phyloP scores from a whole-genome alignment of 1,140 invertebrate genomes.

The Drosophila lowei region DNA sequence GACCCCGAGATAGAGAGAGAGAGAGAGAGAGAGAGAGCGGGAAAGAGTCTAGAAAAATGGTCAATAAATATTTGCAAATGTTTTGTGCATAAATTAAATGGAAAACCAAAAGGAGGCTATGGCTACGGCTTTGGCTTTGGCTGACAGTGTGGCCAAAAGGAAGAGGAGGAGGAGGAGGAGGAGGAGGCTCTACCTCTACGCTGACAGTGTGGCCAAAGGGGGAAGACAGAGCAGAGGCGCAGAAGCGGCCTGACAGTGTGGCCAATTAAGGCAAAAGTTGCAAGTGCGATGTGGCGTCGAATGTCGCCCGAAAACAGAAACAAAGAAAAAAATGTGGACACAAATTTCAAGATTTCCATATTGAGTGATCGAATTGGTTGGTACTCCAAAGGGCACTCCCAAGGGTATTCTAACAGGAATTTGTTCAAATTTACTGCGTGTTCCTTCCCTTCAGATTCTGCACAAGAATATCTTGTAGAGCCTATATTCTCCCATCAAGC shows the following conservation, averaged over 20 bases:
- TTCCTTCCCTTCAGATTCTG: too few relatives aligned
- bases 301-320: conserved; percentile 57
- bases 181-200: too few relatives aligned
- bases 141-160: too few relatives aligned
- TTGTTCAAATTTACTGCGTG: too few relatives aligned
- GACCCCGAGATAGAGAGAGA: neutral
- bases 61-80: conserved; percentile 45
- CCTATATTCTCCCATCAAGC: too few relatives aligned
- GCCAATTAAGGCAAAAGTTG: conserved; percentile 64
- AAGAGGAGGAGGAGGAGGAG: too few relatives aligned
- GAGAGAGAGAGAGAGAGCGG: neutral
- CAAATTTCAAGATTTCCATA: too few relatives aligned
- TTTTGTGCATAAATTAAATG: conserved; percentile 68
- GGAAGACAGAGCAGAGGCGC: neutral
- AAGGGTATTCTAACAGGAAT: too few relatives aligned
- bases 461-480: too few relatives aligned
- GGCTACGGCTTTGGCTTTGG: neutral
- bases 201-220: too few relatives aligned
- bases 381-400: too few relatives aligned
- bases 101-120: conserved; percentile 26
- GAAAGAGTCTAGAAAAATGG: conserved; percentile 27
- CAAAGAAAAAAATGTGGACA: conserved; percentile 18
- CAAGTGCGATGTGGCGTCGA: conserved; percentile 62
- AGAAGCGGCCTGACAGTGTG: conserved; percentile 15
- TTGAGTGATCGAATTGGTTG: too few relatives aligned